A percentile compares a stretch with the other conserved stretches of the same genome.
Conservation (phyloP, 2,797 vertebrate species). For the Botia kubotai region DNA sequence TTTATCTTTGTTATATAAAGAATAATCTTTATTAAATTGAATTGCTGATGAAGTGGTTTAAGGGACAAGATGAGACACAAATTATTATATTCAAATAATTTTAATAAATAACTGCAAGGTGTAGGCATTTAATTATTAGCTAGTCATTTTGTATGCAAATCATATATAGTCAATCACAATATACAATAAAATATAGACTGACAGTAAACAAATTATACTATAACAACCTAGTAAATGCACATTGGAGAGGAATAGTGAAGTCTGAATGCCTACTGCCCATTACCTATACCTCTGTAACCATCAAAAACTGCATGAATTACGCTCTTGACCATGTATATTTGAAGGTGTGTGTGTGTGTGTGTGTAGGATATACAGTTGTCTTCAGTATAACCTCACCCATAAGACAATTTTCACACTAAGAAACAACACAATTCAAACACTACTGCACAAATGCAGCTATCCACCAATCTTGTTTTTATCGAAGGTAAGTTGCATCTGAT, state of each 20-base stretch:
- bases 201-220: constrained; percentile 59
- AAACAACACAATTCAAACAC: not conserved
- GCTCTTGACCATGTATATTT: no score
- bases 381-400: no score
- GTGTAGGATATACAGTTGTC: no score
- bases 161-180: not conserved
- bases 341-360: no score
- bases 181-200: not conserved
- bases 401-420: no score
- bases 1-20: not conserved
- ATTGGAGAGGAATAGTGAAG: no score
- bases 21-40: no score
- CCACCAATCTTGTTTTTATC: not conserved
- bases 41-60: not conserved
- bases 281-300: no score
- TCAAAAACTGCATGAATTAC: no score
- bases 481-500: constrained; percentile 1
- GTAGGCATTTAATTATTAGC: not conserved
- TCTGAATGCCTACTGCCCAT: no score
- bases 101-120: constrained; percentile 4
- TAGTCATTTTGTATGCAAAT: not conserved
- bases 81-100: not conserved
- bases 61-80: no score
- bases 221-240: no score
- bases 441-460: not conserved